phyloP scores from a whole-genome alignment of 2,888 invertebrate genomes.

The Chymomyza fuscimana region DNA sequence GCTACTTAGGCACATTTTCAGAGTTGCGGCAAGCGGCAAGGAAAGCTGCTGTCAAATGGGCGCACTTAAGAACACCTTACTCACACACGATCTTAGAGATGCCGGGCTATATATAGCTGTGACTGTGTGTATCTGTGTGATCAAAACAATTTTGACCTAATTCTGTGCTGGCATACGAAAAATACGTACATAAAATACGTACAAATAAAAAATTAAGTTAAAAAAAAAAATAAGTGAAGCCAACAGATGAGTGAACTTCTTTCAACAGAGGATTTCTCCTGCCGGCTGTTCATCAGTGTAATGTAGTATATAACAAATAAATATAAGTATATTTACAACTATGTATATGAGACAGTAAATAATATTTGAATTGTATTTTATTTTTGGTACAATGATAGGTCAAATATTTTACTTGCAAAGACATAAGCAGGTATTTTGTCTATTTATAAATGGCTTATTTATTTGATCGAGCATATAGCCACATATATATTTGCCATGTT shows the following conservation, averaged over 20 bases:
- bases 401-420: background rate
- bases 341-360: background rate
- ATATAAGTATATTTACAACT: too few relatives aligned
- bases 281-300: slow-evolving; percentile 46
- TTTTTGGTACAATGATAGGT: background rate
- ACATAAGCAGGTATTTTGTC: background rate
- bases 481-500: slow-evolving; percentile 61
- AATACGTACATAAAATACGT: slow-evolving; percentile 26
- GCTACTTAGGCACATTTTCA: slow-evolving; percentile 27
- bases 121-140: slow-evolving; percentile 47
- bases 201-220: slow-evolving; percentile 43
- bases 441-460: slow-evolving; percentile 67
- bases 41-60: slow-evolving; percentile 55
- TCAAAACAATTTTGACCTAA: slow-evolving; percentile 78
- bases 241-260: slow-evolving; percentile 36
- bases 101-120: slow-evolving; percentile 48
- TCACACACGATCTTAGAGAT: background rate
- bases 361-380: background rate
- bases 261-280: slow-evolving; percentile 11
- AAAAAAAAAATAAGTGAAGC: too few relatives aligned
- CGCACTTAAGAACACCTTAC: slow-evolving; percentile 25
- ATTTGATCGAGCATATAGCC: slow-evolving; percentile 46
- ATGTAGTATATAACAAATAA: too few relatives aligned
- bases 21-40: slow-evolving; percentile 57
- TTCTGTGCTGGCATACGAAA: slow-evolving; percentile 59